Percentiles rank a stretch among this genome's conserved stretches.
These are phyloP conservation scores for Phyllotreta striolata DNA, from an alignment of 2,888 invertebrate genomes.

Conservation along the genomic window DNA sequence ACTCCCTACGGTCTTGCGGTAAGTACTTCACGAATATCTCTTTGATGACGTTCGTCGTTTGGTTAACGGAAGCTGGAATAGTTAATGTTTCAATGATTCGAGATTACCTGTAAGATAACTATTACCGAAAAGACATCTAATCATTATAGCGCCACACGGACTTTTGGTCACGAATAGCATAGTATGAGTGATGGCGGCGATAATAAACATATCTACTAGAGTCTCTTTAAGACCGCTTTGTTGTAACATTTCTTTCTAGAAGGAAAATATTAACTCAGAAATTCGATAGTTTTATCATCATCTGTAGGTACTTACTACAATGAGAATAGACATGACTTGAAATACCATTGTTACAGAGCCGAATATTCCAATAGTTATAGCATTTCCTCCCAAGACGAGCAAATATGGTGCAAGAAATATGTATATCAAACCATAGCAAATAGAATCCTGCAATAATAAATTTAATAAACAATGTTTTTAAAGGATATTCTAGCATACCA, in stretches of 20 bases:
- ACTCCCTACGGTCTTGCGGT: constrained; percentile 32
- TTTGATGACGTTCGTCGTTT: constrained; percentile 41
- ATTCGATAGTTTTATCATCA: not conserved
- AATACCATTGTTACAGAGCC: constrained; percentile 38
- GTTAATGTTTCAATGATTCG: not conserved
- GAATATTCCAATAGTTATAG: constrained; percentile 41
- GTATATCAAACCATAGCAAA: constrained; percentile 45
- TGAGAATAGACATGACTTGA: constrained; percentile 40
- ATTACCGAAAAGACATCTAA: constrained; percentile 43
- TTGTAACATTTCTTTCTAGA: constrained; percentile 40
- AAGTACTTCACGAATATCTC: constrained; percentile 38
- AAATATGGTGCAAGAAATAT: constrained; percentile 44
- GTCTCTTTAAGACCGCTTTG: constrained; percentile 40
- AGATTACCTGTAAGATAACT: too few species aligned
- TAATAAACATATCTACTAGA: constrained; percentile 40
- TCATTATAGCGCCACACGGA: constrained; percentile 42
- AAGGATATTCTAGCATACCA: not conserved
- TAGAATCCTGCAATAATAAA: constrained; percentile 41
- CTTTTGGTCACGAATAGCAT: constrained; percentile 41
- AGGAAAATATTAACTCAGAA: constrained; percentile 24
- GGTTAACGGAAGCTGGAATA: constrained; percentile 40
- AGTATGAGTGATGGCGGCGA: constrained; percentile 39
- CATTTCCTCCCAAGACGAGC: constrained; percentile 40
- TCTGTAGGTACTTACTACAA: constrained; percentile 37
- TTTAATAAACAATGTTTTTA: not conserved